Evolutionary conservation across 2,888 invertebrate genomes (phyloP).

Genomic region (Eudemis profundana): DNA sequence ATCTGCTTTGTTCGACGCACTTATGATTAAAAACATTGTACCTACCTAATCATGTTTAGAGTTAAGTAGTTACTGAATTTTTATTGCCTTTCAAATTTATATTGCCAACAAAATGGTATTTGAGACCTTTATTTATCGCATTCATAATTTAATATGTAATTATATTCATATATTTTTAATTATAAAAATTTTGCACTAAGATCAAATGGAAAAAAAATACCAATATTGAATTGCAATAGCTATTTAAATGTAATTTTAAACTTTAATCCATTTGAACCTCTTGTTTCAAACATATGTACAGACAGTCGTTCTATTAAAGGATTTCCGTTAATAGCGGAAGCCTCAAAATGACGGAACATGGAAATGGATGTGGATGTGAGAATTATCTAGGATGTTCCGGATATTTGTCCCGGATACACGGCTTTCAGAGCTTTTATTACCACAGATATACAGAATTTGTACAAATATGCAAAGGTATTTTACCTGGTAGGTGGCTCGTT

Average conservation of each 20-base stretch:
- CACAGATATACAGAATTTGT: conserved; percentile 3
- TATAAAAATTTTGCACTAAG: no score
- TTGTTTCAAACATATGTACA: conserved; percentile 5
- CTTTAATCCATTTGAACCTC: background rate
- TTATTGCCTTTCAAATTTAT: no score
- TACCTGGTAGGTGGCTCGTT: no score
- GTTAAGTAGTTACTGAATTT: no score
- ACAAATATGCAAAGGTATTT: no score
- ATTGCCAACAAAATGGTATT: no score
- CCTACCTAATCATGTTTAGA: background rate
- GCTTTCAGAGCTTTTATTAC: conserved; percentile 13
- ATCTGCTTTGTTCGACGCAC: conserved; percentile 6
- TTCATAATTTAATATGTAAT: no score
- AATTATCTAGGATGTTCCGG: conserved; percentile 32
- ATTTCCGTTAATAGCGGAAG: conserved; percentile 26
- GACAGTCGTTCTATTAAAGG: conserved; percentile 8
- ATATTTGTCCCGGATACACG: conserved; percentile 26
- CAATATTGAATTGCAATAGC: background rate
- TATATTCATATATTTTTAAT: no score
- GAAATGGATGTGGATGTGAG: conserved; percentile 26
- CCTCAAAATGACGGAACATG: conserved; percentile 30
- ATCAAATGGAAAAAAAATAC: no score
- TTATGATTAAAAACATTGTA: background rate
- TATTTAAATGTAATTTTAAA: background rate
- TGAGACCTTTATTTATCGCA: no score